A percentile compares a stretch with the other conserved stretches of the same genome.
Conservation (phyloP, 2,797 vertebrate species). For the Botia almorhae region DNA sequence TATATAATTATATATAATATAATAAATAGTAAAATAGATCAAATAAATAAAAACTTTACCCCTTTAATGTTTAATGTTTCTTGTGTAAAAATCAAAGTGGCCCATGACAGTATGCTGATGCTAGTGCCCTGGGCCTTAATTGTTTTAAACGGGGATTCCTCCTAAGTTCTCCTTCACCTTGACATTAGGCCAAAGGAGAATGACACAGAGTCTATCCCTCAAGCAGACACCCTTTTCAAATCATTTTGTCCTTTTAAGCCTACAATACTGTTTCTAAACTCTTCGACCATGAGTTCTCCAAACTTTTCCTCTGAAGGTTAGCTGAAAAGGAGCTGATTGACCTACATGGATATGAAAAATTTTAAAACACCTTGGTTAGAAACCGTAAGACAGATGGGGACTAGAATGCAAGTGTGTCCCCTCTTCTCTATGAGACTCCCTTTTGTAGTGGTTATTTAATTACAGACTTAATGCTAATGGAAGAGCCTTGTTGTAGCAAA, state of each 20-base stretch:
- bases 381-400: background rate
- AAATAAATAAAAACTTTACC: too few species aligned
- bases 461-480: constrained; percentile 47
- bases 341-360: background rate
- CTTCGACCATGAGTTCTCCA: background rate
- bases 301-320: constrained; percentile 9
- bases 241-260: background rate
- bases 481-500: constrained; percentile 57
- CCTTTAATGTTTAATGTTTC: background rate
- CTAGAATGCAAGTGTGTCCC: constrained; percentile 5
- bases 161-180: background rate
- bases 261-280: constrained; percentile 1
- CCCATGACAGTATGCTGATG: too few species aligned
- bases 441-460: constrained; percentile 50
- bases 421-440: constrained; percentile 19
- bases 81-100: background rate
- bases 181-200: background rate
- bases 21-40: too few species aligned
- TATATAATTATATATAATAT: too few species aligned
- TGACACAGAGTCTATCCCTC: constrained; percentile 17
- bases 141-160: background rate
- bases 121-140: too few species aligned
- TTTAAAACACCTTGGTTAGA: background rate
- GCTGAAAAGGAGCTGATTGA: background rate
- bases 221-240: constrained; percentile 18